Conservation (phyloP, 2,888 invertebrate genomes). For the Scaptomyza cyrtandrae region DNA sequence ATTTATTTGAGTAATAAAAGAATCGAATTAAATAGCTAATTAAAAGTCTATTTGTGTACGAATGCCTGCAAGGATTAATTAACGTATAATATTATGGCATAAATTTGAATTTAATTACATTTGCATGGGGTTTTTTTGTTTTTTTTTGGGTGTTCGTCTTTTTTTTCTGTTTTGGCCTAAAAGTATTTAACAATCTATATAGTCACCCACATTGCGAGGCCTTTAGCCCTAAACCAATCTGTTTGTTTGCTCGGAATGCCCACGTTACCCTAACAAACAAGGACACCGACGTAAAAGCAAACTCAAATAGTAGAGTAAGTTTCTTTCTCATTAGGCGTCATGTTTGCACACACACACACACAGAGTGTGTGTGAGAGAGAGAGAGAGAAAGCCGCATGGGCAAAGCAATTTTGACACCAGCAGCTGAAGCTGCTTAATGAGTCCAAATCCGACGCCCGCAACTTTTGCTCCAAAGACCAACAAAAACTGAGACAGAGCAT, state of each 20-base stretch:
- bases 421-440: conserved; percentile 71
- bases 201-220: conserved; percentile 9
- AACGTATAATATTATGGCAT: neutral
- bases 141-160: neutral
- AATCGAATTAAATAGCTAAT: neutral
- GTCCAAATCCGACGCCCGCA: conserved; percentile 73
- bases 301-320: conserved; percentile 73
- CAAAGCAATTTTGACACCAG: conserved; percentile 69
- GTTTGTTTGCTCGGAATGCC: conserved; percentile 17
- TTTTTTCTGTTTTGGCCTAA: neutral
- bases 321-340: conserved; percentile 75
- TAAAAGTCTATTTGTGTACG: conserved; percentile 3
- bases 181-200: conserved; percentile 9
- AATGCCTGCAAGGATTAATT: conserved; percentile 5
- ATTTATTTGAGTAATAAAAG: neutral
- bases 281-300: conserved; percentile 39
- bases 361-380: conserved; percentile 11
- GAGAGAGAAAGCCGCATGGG: conserved; percentile 17
- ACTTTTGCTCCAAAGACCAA: conserved; percentile 43
- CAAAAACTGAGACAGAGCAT: neutral
- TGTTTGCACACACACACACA: conserved; percentile 60
- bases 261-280: conserved; percentile 34
- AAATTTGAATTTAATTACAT: conserved; percentile 23
- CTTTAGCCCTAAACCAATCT: conserved; percentile 10
- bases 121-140: conserved; percentile 5